Base-by-base conservation (phyloP, 2,113 vertebrate species). In the Brienomyrus brachyistius region DNA sequence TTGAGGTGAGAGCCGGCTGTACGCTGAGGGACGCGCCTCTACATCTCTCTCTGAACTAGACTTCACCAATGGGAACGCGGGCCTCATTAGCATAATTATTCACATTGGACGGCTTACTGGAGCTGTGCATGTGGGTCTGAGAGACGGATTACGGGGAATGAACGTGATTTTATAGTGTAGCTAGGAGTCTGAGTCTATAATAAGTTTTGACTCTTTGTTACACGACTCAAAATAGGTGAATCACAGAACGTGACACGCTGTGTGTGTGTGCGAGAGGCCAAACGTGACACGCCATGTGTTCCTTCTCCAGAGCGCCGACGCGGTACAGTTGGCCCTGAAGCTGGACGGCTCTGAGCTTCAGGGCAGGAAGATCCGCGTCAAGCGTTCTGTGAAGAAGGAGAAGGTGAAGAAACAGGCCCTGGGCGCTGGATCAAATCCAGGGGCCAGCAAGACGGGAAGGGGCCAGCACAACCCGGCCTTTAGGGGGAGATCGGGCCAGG, bases 291-390 rank as follows among this genome's bases (percentile, higher is more conserved):
- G 15, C 13, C 54, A 88, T 91, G 47, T 70, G 17, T 23, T 84
- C 19, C 82, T 47, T 35, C 87, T 91, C 8, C 91, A 99, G 98
- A 97, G 93, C 21, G 92, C 92, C 0, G 98, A 99, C 91, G 95
- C 97, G 0, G 98, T 99, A 19, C 96, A 97, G 91, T 94, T 99
- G 89, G 97, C 98, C 3, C 90, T 99, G 93, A 96, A 97, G n/a
- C 95, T 99, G 91, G 96, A 98, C 19, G 93, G 95, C 82, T 96
- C 95, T 0, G 93, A 95, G 87, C 94, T 99, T 88, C 93, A 96
- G 93, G 96, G 97, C 88, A 94, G 98, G 85, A 94, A 95, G 83
- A 88, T 99, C 17, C 93, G 98, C 86, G 97, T 99, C 87, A 97
- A 97, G 91, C 97, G 94, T 13, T 96, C 97, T 0, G 82, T 94